phyloP scores from a whole-genome alignment of 2,888 invertebrate species.

The Stomorhina lunata region DNA sequence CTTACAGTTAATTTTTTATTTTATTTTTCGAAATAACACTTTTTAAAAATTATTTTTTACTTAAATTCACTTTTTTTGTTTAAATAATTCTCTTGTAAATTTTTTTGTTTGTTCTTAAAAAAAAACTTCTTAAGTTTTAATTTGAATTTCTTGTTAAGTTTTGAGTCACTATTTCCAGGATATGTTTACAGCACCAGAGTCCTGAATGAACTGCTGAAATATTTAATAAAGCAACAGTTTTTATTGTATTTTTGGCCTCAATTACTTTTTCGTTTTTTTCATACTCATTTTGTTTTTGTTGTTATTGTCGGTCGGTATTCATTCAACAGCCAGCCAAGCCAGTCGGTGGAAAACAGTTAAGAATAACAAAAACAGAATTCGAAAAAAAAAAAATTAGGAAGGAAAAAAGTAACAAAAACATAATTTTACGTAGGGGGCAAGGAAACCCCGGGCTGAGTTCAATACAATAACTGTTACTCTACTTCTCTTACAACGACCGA shows the following conservation, averaged over 20 bases:
- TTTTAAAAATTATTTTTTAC: background rate
- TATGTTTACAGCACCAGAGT: constrained; percentile 73
- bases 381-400: background rate
- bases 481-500: background rate
- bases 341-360: background rate
- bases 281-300: constrained; percentile 34
- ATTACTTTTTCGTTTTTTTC: constrained; percentile 63
- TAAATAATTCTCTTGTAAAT: background rate
- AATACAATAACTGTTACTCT: constrained; percentile 20
- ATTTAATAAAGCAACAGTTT: constrained; percentile 76
- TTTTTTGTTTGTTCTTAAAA: constrained; percentile 6
- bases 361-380: constrained; percentile 4
- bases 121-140: constrained; percentile 1
- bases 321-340: constrained; percentile 45
- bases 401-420: background rate
- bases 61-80: constrained; percentile 9
- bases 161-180: constrained; percentile 33
- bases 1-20: background rate
- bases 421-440: constrained; percentile 42
- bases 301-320: constrained; percentile 50
- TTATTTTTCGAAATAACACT: background rate
- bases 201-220: constrained; percentile 77
- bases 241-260: constrained; percentile 74
- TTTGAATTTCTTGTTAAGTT: background rate
- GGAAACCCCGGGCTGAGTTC: constrained; percentile 14